Percentiles rank a stretch among this genome's conserved stretches.
phyloP scores from a whole-genome alignment of 2,113 vertebrate species.

The Otis tarda region DNA sequence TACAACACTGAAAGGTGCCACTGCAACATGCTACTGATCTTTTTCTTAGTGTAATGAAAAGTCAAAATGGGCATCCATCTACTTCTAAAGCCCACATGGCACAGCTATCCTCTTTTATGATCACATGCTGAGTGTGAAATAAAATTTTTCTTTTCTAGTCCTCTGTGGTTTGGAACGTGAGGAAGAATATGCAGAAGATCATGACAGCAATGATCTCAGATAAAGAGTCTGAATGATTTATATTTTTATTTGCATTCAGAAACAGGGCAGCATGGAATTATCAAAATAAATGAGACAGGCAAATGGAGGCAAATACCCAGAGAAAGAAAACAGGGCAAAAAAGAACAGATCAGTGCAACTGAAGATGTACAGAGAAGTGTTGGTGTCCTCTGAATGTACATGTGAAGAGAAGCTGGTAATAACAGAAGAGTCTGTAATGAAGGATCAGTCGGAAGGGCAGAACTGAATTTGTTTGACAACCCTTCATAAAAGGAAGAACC shows the following conservation, averaged over 20 bases:
- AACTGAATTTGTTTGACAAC: neutral
- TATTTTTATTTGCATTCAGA: neutral
- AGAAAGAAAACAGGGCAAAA: neutral
- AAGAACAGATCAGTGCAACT: neutral
- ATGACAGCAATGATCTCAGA: neutral
- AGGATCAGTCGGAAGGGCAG: neutral
- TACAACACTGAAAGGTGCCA: neutral
- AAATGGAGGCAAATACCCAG: neutral
- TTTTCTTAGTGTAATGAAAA: neutral
- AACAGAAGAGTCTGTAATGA: neutral
- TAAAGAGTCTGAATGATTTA: neutral
- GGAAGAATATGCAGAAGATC: neutral
- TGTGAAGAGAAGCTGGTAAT: neutral
- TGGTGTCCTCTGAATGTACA: neutral
- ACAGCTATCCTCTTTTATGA: neutral
- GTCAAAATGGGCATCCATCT: neutral
- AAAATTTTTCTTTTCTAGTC: neutral
- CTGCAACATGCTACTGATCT: neutral
- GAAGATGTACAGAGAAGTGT: neutral
- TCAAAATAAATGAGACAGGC: neutral
- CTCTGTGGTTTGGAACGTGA: neutral
- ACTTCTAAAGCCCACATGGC: neutral
- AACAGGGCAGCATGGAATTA: neutral
- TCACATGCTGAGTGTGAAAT: neutral
- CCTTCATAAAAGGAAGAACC: neutral